Evolutionary conservation across 2,113 vertebrate genomes (phyloP).

Genomic region (Brachionichthys hirsutus): DNA sequence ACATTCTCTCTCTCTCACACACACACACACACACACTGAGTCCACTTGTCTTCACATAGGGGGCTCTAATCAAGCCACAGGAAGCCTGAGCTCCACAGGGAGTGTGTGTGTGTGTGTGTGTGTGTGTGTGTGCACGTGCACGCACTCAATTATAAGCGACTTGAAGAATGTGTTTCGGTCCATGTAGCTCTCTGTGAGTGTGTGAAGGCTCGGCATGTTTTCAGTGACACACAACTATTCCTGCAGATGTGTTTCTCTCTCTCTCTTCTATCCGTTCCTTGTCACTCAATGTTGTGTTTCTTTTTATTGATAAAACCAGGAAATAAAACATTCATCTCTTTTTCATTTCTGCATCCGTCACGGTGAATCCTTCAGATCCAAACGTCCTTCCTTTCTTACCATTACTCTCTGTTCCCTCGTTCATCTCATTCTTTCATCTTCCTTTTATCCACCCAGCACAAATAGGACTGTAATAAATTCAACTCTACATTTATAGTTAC

Average conservation of each 20-base stretch:
- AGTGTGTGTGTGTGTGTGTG: slow-evolving; percentile 14
- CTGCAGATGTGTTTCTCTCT: slow-evolving; percentile 51
- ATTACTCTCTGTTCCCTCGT: not conserved
- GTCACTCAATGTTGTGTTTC: too few species aligned
- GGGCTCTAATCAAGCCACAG: slow-evolving; percentile 87
- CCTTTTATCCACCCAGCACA: not conserved
- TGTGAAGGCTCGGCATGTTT: slow-evolving; percentile 61
- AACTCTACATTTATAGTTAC: too few species aligned
- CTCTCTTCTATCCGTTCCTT: too few species aligned
- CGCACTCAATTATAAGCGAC: slow-evolving; percentile 37
- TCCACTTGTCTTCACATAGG: slow-evolving; percentile 89
- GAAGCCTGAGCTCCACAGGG: slow-evolving; percentile 73
- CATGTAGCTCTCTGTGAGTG: slow-evolving; percentile 53
- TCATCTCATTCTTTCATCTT: slow-evolving; percentile 1
- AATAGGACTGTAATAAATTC: too few species aligned
- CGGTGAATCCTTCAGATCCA: too few species aligned
- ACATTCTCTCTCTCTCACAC: not conserved
- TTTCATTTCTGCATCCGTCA: too few species aligned
- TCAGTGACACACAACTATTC: slow-evolving; percentile 64
- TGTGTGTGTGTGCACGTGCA: not conserved
- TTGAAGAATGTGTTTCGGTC: slow-evolving; percentile 66
- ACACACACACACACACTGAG: slow-evolving; percentile 53
- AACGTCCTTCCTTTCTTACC: too few species aligned
- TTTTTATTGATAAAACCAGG: too few species aligned
- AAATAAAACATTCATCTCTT: too few species aligned